Percentiles rank a stretch among this genome's conserved stretches.
phyloP scores from a whole-genome alignment of 2,797 vertebrate species.

The Hozukius guyotensis region DNA sequence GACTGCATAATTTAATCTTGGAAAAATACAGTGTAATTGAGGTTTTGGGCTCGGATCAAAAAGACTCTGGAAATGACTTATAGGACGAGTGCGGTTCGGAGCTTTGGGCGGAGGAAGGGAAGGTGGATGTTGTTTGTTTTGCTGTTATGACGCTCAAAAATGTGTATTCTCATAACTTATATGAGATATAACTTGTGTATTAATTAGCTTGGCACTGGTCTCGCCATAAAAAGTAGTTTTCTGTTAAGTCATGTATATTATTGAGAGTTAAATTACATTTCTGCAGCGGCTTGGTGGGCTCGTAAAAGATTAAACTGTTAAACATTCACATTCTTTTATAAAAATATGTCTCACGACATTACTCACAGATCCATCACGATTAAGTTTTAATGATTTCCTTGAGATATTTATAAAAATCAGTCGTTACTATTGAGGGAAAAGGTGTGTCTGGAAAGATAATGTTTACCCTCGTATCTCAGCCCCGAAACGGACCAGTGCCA shows the following conservation, averaged over 20 bases:
- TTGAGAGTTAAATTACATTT: conserved; percentile 55
- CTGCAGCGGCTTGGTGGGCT: conserved; percentile 42
- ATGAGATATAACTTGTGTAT: conserved; percentile 13
- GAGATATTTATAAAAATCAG: conserved; percentile 19
- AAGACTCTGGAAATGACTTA: conserved; percentile 44
- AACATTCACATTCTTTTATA: conserved; percentile 25
- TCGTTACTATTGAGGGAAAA: conserved; percentile 25
- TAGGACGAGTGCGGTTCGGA: conserved; percentile 43
- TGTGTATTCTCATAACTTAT: neutral
- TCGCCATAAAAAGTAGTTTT: conserved; percentile 42
- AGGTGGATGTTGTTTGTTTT: conserved; percentile 53
- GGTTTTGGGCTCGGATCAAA: conserved; percentile 57
- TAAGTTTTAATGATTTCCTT: conserved; percentile 28
- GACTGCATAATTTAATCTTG: conserved; percentile 66
- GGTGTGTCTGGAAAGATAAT: conserved; percentile 52
- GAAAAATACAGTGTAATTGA: conserved; percentile 66
- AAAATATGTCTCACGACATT: conserved; percentile 1
- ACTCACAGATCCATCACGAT: conserved; percentile 12
- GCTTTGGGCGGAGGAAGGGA: conserved; percentile 20
- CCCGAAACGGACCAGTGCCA: conserved; percentile 27
- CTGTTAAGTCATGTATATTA: conserved; percentile 54
- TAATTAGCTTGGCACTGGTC: conserved; percentile 35
- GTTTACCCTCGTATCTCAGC: conserved; percentile 40
- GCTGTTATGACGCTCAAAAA: conserved; percentile 42
- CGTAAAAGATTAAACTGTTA: conserved; percentile 49